A percentile compares a stretch with the other conserved stretches of the same genome.
These are phyloP conservation scores for Mallateleia sp. DNA, from an alignment of 2,888 invertebrate species.

Conservation along the genomic window DNA sequence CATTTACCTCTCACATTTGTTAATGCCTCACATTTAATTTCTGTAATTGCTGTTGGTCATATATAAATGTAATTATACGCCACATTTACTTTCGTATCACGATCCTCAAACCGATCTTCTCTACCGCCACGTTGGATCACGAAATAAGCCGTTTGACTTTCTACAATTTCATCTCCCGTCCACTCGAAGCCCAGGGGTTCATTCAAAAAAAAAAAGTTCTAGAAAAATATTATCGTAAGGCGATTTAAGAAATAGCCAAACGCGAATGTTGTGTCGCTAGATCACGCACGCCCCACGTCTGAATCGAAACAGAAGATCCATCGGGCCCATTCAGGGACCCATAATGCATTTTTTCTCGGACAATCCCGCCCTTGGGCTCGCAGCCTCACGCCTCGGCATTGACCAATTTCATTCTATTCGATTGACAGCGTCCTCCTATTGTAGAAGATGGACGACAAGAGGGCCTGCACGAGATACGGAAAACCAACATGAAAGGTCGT, in stretches of 20 bases:
- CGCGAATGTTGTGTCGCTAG: no score
- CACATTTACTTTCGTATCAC: slow-evolving; percentile 40
- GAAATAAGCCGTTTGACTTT: slow-evolving; percentile 60
- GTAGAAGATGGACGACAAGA: slow-evolving; percentile 72
- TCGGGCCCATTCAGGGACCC: slow-evolving; percentile 79
- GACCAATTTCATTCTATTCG: slow-evolving; percentile 87
- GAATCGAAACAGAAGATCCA: neutral
- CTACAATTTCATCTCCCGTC: slow-evolving; percentile 35
- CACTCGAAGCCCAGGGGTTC: slow-evolving; percentile 22
- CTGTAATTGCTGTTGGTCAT: neutral
- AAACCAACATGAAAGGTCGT: slow-evolving; percentile 36
- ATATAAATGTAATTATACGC: slow-evolving; percentile 9
- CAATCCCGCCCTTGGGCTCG: slow-evolving; percentile 81
- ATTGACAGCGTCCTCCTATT: slow-evolving; percentile 85
- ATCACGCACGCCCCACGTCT: slow-evolving; percentile 7
- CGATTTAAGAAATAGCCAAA: slow-evolving; percentile 33
- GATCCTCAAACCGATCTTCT: neutral
- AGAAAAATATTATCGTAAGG: slow-evolving; percentile 72
- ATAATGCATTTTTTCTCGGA: slow-evolving; percentile 81
- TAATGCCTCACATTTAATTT: slow-evolving; percentile 11
- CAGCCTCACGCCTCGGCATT: slow-evolving; percentile 88
- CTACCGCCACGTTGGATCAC: neutral
- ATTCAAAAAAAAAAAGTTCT: slow-evolving; percentile 45
- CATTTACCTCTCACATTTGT: neutral
- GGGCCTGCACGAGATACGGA: slow-evolving; percentile 17